Evolutionary conservation across 2,888 invertebrate species (phyloP).

Genomic region (Ochropacha duplaris): DNA sequence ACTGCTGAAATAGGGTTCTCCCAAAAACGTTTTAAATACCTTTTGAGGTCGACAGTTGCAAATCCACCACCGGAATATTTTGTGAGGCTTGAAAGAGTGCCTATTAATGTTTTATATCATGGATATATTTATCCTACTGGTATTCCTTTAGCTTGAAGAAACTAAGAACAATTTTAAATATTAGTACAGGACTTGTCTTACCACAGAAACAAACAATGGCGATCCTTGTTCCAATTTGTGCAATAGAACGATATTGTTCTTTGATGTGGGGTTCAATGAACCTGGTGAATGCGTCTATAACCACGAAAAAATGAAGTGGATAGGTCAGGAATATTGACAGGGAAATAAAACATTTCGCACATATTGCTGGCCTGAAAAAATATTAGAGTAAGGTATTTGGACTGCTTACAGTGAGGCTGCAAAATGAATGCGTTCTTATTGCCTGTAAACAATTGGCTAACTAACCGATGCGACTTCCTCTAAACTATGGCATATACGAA

Average conservation of each 20-base stretch:
- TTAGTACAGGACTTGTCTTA: conserved; percentile 35
- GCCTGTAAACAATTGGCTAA: too few species aligned
- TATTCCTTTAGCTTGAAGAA: too few species aligned
- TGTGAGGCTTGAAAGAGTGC: too few species aligned
- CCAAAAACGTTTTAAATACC: too few species aligned
- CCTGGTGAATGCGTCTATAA: conserved; percentile 93
- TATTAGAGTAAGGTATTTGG: conserved; percentile 2
- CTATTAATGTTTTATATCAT: too few species aligned
- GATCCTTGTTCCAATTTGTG: conserved; percentile 54
- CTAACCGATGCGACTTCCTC: too few species aligned
- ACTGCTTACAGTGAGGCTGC: too few species aligned
- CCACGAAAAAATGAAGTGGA: conserved; percentile 96
- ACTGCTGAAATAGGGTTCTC: too few species aligned
- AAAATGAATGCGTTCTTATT: too few species aligned
- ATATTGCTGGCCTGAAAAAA: conserved; percentile 86
- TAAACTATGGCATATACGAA: too few species aligned
- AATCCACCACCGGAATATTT: background rate
- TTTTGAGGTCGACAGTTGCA: too few species aligned
- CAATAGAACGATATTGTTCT: conserved; percentile 44
- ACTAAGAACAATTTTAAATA: background rate
- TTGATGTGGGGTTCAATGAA: conserved; percentile 86
- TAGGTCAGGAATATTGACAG: conserved; percentile 95
- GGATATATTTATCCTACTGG: too few species aligned
- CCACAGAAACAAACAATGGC: conserved; percentile 68
- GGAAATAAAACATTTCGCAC: conserved; percentile 92